phyloP scores from a whole-genome alignment of 2,888 invertebrate genomes.

The Seira ritae region DNA sequence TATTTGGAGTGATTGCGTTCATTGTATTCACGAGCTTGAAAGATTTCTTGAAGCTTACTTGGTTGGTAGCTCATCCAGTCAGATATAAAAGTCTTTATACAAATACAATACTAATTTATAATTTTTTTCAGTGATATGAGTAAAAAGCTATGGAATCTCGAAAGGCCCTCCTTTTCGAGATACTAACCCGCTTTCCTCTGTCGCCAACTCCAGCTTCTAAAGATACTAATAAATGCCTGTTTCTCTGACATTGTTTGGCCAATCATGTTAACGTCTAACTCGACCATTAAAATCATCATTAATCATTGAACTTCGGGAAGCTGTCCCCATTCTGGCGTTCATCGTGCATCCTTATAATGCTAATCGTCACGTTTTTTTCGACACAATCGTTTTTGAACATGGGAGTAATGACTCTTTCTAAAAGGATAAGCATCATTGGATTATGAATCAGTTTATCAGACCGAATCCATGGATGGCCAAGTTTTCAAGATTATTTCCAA shows the following conservation, averaged over 20 bases:
- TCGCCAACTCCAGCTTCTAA: background rate
- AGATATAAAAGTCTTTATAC: no score
- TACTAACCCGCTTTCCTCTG: background rate
- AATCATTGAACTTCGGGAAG: background rate
- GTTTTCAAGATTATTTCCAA: background rate
- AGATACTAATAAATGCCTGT: background rate
- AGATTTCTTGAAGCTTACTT: no score
- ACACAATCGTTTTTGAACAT: background rate
- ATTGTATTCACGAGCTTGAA: no score
- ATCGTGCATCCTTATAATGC: background rate
- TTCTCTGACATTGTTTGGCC: background rate
- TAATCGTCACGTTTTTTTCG: background rate
- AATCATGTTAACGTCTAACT: background rate
- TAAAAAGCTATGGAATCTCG: background rate
- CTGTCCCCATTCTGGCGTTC: background rate
- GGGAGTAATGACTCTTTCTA: background rate
- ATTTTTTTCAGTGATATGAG: background rate
- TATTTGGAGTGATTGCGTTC: no score
- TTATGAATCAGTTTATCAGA: background rate
- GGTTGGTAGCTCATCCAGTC: no score
- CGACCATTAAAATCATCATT: background rate
- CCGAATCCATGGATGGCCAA: background rate
- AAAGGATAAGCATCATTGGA: background rate
- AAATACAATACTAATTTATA: no score
- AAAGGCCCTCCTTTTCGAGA: no score